Percentiles rank a stretch among this genome's conserved stretches.
phyloP scores from a whole-genome alignment of 2,888 invertebrate species.

The Yponomeuta cagnagella region DNA sequence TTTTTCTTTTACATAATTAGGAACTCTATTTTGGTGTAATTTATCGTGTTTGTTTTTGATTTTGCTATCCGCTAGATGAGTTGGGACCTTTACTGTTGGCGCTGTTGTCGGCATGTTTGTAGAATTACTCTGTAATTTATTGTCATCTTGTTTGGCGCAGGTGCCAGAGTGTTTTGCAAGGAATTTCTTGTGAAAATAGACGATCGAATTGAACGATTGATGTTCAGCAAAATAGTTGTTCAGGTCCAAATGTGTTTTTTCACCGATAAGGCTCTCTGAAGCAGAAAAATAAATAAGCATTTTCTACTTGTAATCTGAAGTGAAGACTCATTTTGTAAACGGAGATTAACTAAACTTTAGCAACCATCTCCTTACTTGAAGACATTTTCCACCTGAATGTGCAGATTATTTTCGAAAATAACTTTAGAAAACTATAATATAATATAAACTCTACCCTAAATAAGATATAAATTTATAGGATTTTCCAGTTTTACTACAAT shows the following conservation, averaged over 20 bases:
- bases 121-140: not conserved
- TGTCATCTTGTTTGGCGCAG: not conserved
- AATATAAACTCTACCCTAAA: no score
- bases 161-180: conserved; percentile 19
- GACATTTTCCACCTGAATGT: not conserved
- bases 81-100: not conserved
- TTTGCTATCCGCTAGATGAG: not conserved
- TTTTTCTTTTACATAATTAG: not conserved
- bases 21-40: not conserved
- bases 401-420: no score
- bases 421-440: no score
- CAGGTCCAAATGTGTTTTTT: conserved; percentile 28
- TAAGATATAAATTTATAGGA: not conserved
- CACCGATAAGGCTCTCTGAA: conserved; percentile 27
- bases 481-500: not conserved
- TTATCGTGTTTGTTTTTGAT: not conserved
- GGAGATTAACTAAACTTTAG: not conserved
- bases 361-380: not conserved
- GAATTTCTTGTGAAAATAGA: conserved; percentile 55
- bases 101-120: not conserved
- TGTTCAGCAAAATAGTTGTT: conserved; percentile 47
- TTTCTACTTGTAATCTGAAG: no score
- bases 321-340: no score
- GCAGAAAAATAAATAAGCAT: not conserved
- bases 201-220: conserved; percentile 46